Evolutionary conservation across 2,113 vertebrate species (phyloP).

Genomic region (Rallus limicola): DNA sequence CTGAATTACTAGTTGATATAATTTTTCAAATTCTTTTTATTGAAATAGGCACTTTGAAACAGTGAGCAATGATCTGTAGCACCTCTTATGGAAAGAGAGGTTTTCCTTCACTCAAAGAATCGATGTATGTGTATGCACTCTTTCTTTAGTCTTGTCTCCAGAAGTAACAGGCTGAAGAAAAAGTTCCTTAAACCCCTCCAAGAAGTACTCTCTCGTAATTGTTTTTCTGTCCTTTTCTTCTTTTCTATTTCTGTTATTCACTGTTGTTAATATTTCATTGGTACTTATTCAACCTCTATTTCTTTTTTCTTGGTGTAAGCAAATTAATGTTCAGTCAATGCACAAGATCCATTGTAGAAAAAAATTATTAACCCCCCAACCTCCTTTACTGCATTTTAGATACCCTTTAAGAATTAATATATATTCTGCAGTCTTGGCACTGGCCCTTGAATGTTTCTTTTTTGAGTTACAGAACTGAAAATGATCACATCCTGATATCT

Average conservation of each 20-base stretch:
- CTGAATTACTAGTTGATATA: not conserved
- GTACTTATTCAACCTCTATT: not conserved
- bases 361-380: not conserved
- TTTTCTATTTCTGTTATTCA: not conserved
- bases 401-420: not conserved
- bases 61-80: not conserved
- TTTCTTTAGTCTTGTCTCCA: not conserved
- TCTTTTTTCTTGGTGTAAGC: not conserved
- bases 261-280: not conserved
- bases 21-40: not conserved
- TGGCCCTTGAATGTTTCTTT: not conserved
- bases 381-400: not conserved
- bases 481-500: not conserved
- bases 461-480: not conserved
- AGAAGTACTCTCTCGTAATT: not conserved
- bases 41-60: not conserved
- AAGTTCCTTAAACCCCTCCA: not conserved
- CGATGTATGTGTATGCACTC: fast-evolving
- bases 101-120: not conserved
- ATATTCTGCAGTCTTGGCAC: not conserved
- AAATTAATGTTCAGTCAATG: not conserved
- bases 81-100: not conserved
- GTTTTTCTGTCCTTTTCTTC: not conserved
- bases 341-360: not conserved
- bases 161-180: not conserved